Percentiles rank a stretch among this genome's conserved stretches.
These are phyloP conservation scores for Amniataba percoides DNA, from an alignment of 2,797 vertebrate genomes.

Conservation along the genomic window DNA sequence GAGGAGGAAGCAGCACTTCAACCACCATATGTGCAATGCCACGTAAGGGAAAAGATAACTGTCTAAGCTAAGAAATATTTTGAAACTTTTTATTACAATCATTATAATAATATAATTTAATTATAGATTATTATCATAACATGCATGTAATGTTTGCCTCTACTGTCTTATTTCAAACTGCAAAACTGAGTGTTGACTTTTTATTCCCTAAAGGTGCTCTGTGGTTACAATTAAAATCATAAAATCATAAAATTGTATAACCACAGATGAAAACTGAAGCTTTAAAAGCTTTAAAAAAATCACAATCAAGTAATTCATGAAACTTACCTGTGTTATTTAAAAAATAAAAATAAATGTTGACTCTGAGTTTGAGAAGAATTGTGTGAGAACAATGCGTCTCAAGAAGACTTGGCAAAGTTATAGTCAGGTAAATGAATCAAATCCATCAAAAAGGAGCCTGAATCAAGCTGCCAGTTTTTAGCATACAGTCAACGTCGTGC, in stretches of 20 bases:
- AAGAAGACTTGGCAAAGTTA: neutral
- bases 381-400: neutral
- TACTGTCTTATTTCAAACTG: neutral
- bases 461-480: slow-evolving; percentile 66
- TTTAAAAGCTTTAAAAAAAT: slow-evolving; percentile 1
- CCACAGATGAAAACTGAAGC: slow-evolving; percentile 21
- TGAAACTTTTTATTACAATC: too few relatives aligned
- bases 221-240: slow-evolving; percentile 41
- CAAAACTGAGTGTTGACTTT: slow-evolving; percentile 1
- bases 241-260: slow-evolving; percentile 40
- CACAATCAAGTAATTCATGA: neutral
- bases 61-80: slow-evolving; percentile 43
- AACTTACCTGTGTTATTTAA: neutral
- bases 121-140: too few relatives aligned
- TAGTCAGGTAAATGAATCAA: slow-evolving; percentile 13
- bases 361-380: too few relatives aligned
- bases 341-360: neutral
- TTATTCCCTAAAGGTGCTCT: slow-evolving; percentile 14
- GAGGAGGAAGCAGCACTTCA: slow-evolving; percentile 70
- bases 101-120: too few relatives aligned
- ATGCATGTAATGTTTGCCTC: neutral
- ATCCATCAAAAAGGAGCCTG: slow-evolving; percentile 37
- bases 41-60: slow-evolving; percentile 70
- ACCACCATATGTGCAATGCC: slow-evolving; percentile 65
- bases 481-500: slow-evolving; percentile 63